Conservation (phyloP, 2,888 invertebrate genomes). For the Sylvicola cinctus region DNA sequence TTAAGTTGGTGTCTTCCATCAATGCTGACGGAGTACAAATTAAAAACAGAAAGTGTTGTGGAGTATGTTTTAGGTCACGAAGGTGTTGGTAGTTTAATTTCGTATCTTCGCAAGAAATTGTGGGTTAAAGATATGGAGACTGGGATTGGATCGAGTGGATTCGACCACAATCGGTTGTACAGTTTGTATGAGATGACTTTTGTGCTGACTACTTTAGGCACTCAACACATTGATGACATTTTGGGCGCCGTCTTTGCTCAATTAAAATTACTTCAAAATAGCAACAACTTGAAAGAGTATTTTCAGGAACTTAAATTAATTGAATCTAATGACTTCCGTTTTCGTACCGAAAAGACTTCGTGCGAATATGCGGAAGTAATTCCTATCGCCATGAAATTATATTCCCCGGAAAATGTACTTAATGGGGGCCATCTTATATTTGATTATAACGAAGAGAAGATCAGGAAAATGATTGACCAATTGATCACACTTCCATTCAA, state of each 20-base stretch:
- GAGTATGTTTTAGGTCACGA: constrained; percentile 69
- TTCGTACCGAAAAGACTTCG: too few species aligned
- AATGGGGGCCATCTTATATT: constrained; percentile 54
- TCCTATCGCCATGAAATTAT: constrained; percentile 60
- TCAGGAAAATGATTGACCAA: constrained; percentile 13
- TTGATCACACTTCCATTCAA: constrained; percentile 21
- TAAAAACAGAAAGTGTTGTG: constrained; percentile 40
- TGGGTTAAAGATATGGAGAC: constrained; percentile 55
- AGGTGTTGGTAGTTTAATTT: constrained; percentile 63
- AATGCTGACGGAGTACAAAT: constrained; percentile 17
- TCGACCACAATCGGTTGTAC: constrained; percentile 60
- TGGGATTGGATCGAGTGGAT: constrained; percentile 53
- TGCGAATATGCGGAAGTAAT: constrained; percentile 55
- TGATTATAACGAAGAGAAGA: constrained; percentile 48
- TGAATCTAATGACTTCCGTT: constrained; percentile 42
- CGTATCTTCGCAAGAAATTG: constrained; percentile 54
- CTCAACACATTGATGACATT: constrained; percentile 42
- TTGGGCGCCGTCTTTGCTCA: constrained; percentile 60
- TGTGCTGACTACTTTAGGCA: constrained; percentile 57
- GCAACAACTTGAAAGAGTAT: constrained; percentile 42
- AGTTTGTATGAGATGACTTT: constrained; percentile 52
- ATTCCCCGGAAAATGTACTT: constrained; percentile 56
- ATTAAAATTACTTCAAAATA: constrained; percentile 43
- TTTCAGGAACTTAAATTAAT: constrained; percentile 50
- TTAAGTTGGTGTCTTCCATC: constrained; percentile 22